Percentiles rank a stretch among this genome's conserved stretches.
Conservation (phyloP, 1,140 invertebrate genomes). For the Bacillus rossius region DNA sequence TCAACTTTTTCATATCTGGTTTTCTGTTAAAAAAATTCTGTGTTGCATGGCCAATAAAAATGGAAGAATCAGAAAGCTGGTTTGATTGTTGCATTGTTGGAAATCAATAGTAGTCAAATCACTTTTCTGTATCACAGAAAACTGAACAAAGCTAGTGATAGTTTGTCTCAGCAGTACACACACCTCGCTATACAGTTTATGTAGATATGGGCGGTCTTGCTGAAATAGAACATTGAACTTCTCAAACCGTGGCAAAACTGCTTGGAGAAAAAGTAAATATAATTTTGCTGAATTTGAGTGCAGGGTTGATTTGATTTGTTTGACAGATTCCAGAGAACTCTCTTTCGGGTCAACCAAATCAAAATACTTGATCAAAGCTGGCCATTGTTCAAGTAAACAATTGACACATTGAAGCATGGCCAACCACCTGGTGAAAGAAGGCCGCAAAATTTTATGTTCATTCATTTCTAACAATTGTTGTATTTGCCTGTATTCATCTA, state of each 20-base stretch:
- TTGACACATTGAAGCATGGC: neutral
- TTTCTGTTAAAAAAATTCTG: neutral
- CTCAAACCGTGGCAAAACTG: neutral
- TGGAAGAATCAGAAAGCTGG: neutral
- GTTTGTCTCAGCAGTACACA: neutral
- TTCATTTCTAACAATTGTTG: neutral
- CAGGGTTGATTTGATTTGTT: neutral
- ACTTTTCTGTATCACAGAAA: neutral
- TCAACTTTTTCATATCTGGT: neutral
- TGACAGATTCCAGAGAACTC: neutral
- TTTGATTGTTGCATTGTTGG: neutral
- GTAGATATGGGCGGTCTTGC: neutral
- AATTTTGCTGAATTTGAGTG: neutral
- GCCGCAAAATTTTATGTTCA: constrained; percentile 2
- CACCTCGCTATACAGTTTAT: neutral
- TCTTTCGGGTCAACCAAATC: neutral
- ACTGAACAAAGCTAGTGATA: neutral
- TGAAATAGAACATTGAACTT: neutral
- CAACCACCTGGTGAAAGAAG: constrained; percentile 2
- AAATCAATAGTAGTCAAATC: neutral
- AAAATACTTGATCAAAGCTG: neutral
- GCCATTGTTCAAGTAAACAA: constrained; percentile 1
- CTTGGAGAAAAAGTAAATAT: constrained; percentile 1
- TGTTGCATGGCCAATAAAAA: neutral
- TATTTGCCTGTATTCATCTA: neutral